These are phyloP conservation scores for Idaea biselata DNA, from an alignment of 2,888 invertebrate genomes.

Conservation along the genomic window DNA sequence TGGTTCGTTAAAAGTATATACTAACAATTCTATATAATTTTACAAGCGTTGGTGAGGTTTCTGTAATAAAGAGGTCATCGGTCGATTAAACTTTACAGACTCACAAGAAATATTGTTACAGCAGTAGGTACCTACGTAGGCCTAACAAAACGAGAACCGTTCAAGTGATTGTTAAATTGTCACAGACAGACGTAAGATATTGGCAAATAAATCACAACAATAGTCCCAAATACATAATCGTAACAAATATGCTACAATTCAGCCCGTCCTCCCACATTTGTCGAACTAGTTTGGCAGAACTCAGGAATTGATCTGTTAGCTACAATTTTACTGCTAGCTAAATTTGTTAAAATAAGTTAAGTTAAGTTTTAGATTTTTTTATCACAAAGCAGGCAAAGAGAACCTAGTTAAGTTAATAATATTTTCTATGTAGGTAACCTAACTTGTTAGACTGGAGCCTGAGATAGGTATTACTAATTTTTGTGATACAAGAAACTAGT, in stretches of 20 bases:
- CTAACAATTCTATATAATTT: background rate
- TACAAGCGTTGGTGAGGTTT: background rate
- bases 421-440: too few species aligned
- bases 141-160: constrained; percentile 17
- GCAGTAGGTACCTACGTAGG: background rate
- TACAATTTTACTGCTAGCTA: background rate
- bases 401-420: too few species aligned
- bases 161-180: constrained; percentile 24
- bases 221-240: constrained; percentile 62
- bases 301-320: background rate
- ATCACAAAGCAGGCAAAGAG: too few species aligned
- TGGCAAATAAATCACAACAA: constrained; percentile 52
- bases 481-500: too few species aligned
- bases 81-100: background rate
- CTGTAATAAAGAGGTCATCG: background rate
- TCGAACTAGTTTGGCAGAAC: constrained; percentile 18
- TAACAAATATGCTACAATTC: constrained; percentile 54
- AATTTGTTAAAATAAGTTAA: background rate
- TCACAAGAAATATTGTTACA: constrained; percentile 1
- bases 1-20: background rate
- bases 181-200: constrained; percentile 27
- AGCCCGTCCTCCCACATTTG: constrained; percentile 51
- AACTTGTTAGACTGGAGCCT: too few species aligned
- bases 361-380: background rate
- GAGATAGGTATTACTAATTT: too few species aligned